Conservation (phyloP, 2,888 invertebrate species). For the Tenodera sinensis region DNA sequence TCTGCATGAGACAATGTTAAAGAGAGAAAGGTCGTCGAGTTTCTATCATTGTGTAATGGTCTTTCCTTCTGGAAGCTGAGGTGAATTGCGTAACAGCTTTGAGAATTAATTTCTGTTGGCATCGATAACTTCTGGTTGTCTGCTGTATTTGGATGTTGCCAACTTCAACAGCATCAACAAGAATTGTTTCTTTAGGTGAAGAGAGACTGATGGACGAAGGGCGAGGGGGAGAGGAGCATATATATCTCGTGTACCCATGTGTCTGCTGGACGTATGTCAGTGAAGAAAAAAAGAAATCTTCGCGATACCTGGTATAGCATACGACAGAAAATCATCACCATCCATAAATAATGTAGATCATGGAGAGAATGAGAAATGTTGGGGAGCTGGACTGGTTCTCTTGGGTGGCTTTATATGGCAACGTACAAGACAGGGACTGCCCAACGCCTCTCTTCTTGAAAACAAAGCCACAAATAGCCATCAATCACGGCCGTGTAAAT, state of each 20-base stretch:
- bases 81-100: neutral
- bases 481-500: conserved; percentile 19
- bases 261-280: neutral
- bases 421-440: conserved; percentile 18
- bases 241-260: neutral
- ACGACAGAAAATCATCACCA: conserved; percentile 1
- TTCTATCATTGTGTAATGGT: neutral
- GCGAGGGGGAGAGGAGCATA: neutral
- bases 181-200: neutral
- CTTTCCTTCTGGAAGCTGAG: neutral
- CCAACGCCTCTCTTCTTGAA: conserved; percentile 21
- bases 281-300: neutral
- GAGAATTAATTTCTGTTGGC: neutral
- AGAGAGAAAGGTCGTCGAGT: neutral
- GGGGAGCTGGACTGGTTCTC: conserved; percentile 16
- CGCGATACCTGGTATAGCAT: neutral
- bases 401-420: conserved; percentile 18
- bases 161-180: neutral
- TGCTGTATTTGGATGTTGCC: neutral
- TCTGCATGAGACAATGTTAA: neutral
- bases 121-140: neutral
- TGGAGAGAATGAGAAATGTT: conserved; percentile 8
- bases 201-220: neutral
- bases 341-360: conserved; percentile 25
- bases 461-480: conserved; percentile 13